Conservation (phyloP, 2,888 invertebrate genomes). For the Pandemis cinnamomeana region DNA sequence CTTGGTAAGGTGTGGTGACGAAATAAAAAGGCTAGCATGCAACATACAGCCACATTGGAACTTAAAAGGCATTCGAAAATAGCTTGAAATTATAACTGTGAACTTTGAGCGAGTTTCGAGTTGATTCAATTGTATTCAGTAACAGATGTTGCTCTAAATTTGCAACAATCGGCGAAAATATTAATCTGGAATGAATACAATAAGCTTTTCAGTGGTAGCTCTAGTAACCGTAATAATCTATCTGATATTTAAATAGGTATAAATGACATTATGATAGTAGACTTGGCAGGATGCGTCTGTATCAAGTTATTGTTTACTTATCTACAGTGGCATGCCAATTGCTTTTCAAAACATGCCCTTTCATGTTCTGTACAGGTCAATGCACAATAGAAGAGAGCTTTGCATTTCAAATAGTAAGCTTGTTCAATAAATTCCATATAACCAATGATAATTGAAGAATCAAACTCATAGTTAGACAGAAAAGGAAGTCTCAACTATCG, state of each 20-base stretch:
- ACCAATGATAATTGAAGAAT: too few species aligned
- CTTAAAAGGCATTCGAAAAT: conserved; percentile 41
- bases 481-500: background rate
- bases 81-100: conserved; percentile 41
- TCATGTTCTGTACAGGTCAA: background rate
- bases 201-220: background rate
- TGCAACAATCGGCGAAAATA: conserved; percentile 4
- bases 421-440: background rate
- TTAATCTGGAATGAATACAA: background rate
- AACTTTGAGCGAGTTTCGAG: conserved; percentile 15
- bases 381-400: background rate
- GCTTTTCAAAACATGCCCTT: background rate
- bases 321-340: background rate
- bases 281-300: background rate
- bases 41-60: conserved; percentile 65
- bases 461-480: background rate
- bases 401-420: background rate
- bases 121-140: conserved; percentile 26
- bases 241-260: background rate
- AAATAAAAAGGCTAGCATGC: conserved; percentile 72
- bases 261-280: background rate
- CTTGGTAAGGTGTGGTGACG: conserved; percentile 45
- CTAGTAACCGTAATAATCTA: background rate
- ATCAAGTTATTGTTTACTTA: background rate
- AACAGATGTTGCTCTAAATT: conserved; percentile 20